These are phyloP conservation scores for Carassius carassius DNA, from an alignment of 2,113 vertebrate species.

Conservation along the genomic window DNA sequence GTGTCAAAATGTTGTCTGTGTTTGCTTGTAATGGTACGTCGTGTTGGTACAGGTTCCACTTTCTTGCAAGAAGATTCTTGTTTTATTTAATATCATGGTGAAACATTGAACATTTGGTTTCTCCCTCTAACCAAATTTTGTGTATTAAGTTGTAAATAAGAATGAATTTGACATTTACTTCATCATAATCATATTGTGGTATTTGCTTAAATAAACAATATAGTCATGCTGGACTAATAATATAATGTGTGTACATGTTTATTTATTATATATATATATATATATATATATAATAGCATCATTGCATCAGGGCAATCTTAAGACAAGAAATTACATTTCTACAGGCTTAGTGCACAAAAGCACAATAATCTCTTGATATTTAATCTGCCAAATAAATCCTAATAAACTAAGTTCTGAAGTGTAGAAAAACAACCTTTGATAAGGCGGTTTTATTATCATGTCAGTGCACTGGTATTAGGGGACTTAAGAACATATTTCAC, in stretches of 20 bases:
- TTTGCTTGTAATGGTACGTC: slow-evolving; percentile 68
- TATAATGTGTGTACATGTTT: slow-evolving; percentile 16
- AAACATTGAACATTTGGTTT: slow-evolving; percentile 8
- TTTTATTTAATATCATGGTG: slow-evolving; percentile 44
- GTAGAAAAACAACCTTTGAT: background rate
- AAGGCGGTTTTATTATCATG: slow-evolving; percentile 22
- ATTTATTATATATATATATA: background rate
- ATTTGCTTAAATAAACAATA: slow-evolving; percentile 49
- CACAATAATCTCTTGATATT: slow-evolving; percentile 1
- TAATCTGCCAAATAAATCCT: slow-evolving; percentile 6
- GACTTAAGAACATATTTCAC: slow-evolving; percentile 2
- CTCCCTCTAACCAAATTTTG: slow-evolving; percentile 7
- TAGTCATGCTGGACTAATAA: slow-evolving; percentile 37
- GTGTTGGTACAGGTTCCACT: slow-evolving; percentile 70
- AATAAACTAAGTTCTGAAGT: slow-evolving; percentile 8
- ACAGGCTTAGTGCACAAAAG: background rate
- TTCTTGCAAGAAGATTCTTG: slow-evolving; percentile 42
- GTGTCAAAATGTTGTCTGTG: slow-evolving; percentile 49
- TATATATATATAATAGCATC: background rate
- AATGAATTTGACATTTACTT: slow-evolving; percentile 47
- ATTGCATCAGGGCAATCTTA: background rate
- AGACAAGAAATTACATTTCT: background rate
- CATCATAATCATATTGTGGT: slow-evolving; percentile 39
- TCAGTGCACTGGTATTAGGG: background rate
- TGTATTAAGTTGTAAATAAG: slow-evolving; percentile 55